These are phyloP conservation scores for Nemotelus pantherinus DNA, from an alignment of 2,888 invertebrate species.

Conservation along the genomic window DNA sequence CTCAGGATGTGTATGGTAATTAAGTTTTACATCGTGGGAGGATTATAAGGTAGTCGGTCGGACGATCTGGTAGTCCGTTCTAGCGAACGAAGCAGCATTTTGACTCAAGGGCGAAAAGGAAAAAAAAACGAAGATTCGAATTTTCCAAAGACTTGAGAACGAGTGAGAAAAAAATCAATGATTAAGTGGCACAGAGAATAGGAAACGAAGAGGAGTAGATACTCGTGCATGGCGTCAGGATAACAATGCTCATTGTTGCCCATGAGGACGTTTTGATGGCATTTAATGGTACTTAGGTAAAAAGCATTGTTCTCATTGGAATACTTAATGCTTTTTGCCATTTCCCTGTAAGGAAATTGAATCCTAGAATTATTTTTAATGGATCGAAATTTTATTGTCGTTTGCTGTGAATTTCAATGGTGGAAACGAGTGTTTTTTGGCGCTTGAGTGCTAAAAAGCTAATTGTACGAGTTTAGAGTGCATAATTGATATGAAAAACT, in stretches of 20 bases:
- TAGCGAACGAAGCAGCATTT: not conserved
- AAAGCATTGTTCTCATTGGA: slow-evolving; percentile 25
- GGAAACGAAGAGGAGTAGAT: not conserved
- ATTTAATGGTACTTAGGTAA: slow-evolving; percentile 26
- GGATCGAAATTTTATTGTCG: not conserved
- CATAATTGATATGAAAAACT: too few relatives aligned
- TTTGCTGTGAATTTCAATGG: not conserved
- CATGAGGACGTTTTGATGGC: slow-evolving; percentile 20
- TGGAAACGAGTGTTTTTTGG: not conserved
- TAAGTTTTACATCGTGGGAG: slow-evolving; percentile 30
- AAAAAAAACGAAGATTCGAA: not conserved
- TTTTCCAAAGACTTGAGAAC: not conserved
- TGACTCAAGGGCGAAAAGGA: not conserved
- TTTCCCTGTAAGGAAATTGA: slow-evolving; percentile 14
- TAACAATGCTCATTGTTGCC: not conserved
- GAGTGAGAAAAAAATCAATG: slow-evolving; percentile 1
- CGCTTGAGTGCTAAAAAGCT: not conserved
- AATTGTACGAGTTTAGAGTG: too few relatives aligned
- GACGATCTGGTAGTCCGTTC: too few relatives aligned
- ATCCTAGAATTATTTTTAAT: slow-evolving; percentile 25
- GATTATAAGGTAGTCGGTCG: not conserved
- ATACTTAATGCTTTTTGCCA: slow-evolving; percentile 18
- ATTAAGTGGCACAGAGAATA: not conserved
- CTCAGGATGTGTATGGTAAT: slow-evolving; percentile 44
- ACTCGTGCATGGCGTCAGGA: not conserved